phyloP scores from a whole-genome alignment of 2,113 vertebrate species.

The Sylvia atricapilla region DNA sequence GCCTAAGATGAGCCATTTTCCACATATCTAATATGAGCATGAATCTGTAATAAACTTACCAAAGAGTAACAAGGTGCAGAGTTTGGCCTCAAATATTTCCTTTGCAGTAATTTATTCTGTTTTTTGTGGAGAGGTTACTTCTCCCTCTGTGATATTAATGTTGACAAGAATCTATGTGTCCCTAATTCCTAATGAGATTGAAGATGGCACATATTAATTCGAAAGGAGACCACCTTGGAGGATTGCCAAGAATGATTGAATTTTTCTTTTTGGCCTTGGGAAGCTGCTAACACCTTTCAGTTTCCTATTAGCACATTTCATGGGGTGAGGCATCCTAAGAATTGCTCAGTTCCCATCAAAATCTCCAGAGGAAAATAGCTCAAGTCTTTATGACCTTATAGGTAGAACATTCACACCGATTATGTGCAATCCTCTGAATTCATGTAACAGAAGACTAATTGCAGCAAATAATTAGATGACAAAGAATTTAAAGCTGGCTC shows the following conservation, averaged over 20 bases:
- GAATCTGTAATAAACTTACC: background rate
- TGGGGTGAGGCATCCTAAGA: background rate
- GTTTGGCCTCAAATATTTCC: background rate
- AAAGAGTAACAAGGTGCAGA: background rate
- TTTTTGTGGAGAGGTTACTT: background rate
- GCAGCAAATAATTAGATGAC: background rate
- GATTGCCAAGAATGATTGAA: background rate
- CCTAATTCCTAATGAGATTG: background rate
- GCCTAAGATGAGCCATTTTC: background rate
- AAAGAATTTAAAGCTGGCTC: background rate
- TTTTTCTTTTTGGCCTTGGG: background rate
- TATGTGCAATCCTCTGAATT: background rate
- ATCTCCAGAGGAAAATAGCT: background rate
- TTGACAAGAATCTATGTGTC: background rate
- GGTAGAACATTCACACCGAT: background rate
- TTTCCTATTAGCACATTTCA: background rate
- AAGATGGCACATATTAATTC: background rate
- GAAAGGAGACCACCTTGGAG: background rate
- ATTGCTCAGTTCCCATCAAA: background rate
- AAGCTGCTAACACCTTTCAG: background rate
- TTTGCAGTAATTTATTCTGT: background rate
- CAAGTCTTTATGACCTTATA: background rate
- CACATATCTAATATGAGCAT: background rate
- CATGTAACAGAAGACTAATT: background rate
- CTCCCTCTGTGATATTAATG: background rate